A percentile compares a stretch with the other conserved stretches of the same genome.
Evolutionary conservation across 2,113 vertebrate genomes (phyloP).

Genomic region (Cyprinodon tularosa): DNA sequence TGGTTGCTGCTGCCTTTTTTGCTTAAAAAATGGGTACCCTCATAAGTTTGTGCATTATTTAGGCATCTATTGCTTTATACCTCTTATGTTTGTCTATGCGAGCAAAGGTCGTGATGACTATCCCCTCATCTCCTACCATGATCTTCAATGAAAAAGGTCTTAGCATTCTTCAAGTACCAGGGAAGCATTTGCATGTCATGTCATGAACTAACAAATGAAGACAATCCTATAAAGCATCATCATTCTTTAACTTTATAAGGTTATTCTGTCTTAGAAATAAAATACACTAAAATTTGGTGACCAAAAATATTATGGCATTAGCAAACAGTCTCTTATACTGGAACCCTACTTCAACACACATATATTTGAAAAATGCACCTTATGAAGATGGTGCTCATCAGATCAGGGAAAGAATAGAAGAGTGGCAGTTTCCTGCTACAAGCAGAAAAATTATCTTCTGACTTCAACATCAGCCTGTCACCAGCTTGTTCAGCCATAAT

Average conservation of each 20-base stretch:
- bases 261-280: too few relatives aligned
- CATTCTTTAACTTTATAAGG: neutral
- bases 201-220: slow-evolving; percentile 4
- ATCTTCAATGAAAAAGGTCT: slow-evolving; percentile 12
- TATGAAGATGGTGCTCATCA: too few relatives aligned
- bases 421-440: too few relatives aligned
- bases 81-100: slow-evolving; percentile 18
- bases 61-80: slow-evolving; percentile 9
- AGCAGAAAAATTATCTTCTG: too few relatives aligned
- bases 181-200: slow-evolving; percentile 17
- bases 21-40: slow-evolving; percentile 3
- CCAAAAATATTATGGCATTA: too few relatives aligned
- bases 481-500: too few relatives aligned
- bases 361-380: too few relatives aligned
- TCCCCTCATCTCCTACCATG: slow-evolving; percentile 14
- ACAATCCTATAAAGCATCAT: neutral
- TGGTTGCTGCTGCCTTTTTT: slow-evolving; percentile 36
- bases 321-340: too few relatives aligned
- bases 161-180: neutral
- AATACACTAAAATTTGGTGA: too few relatives aligned
- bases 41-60: slow-evolving; percentile 9
- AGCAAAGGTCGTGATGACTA: neutral
- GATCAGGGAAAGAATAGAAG: too few relatives aligned
- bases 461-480: too few relatives aligned
- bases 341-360: too few relatives aligned